Evolutionary conservation across 2,888 invertebrate genomes (phyloP).

Genomic region (Cenopis cana): DNA sequence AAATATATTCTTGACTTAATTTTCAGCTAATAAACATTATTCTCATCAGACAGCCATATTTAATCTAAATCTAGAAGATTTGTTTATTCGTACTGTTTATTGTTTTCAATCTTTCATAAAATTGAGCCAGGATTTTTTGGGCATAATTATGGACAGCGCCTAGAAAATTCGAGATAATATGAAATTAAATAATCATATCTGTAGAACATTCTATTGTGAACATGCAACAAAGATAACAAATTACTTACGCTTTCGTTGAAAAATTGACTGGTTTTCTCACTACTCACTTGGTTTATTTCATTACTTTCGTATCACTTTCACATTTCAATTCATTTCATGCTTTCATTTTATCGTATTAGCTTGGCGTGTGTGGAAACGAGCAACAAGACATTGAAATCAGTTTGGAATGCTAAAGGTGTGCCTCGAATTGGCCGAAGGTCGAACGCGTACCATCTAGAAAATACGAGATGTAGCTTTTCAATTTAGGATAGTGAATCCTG

Average conservation of each 20-base stretch:
- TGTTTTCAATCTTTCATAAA: no score
- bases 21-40: no score
- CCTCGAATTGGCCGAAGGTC: constrained; percentile 42
- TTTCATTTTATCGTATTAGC: neutral
- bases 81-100: no score
- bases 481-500: neutral
- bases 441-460: constrained; percentile 37
- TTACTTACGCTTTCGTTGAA: constrained; percentile 53
- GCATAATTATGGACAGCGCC: no score
- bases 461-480: constrained; percentile 28
- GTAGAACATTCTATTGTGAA: constrained; percentile 48
- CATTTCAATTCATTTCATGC: neutral
- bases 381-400: neutral
- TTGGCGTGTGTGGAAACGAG: no score
- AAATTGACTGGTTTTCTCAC: constrained; percentile 59
- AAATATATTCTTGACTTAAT: no score
- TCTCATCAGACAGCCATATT: no score
- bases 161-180: no score
- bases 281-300: neutral
- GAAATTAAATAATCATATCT: neutral
- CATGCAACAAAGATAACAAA: constrained; percentile 61
- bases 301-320: neutral
- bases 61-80: no score
- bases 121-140: no score
- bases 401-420: neutral